Base-by-base conservation (phyloP, 2,797 vertebrate genomes). In the Coccyzus lansbergi region DNA sequence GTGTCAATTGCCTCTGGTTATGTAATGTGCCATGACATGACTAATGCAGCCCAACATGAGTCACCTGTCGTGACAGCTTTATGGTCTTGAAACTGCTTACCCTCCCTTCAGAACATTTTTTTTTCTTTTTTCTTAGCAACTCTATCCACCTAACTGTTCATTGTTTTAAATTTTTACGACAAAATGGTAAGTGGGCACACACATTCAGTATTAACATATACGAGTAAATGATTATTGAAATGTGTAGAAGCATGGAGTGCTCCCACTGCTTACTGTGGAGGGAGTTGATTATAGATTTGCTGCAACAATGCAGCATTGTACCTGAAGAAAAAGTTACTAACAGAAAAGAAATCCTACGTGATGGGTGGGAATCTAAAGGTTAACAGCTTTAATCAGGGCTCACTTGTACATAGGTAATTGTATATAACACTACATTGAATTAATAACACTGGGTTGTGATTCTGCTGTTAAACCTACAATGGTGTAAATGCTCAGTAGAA, bases 1-100 rank as follows among this genome's bases (percentile, higher is more conserved):
- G 92, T 95, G 96, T 95, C 94, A 97, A 38, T 93, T 89, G 51
- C 70, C 49, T 94, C 59, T 59, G 55, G 77, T 96, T 95, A 96
- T 88, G 40, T 85, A 95, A 96, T 3, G 48, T 60, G 79, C 94
- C 68, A 31, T 91, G 93, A 90, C 86, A 92, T 95, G 72, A 95
- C 72, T 83, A 94, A 95, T 42, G 49, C 80, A 93, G 77, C 68
- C 91, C 93, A 93, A 81, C 63, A 36, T 92, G 93, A 96, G 86
- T 96, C 89, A 94, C 83, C 94, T 95, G 88, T 94, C 91, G 81
- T 95, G 90, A 96, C 94, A 94, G 81, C 51, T 82, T 78, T 51
- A 8, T 31, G 69, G 71, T 88, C 80, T 34, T 4, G 3, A 70
- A 90, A 40, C 4, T 6, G 12, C 40, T 80, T 83, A 48, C 68